A percentile compares a stretch with the other conserved stretches of the same genome.
phyloP scores from a whole-genome alignment of 1,140 invertebrate genomes.

The Ganaspis sp. region DNA sequence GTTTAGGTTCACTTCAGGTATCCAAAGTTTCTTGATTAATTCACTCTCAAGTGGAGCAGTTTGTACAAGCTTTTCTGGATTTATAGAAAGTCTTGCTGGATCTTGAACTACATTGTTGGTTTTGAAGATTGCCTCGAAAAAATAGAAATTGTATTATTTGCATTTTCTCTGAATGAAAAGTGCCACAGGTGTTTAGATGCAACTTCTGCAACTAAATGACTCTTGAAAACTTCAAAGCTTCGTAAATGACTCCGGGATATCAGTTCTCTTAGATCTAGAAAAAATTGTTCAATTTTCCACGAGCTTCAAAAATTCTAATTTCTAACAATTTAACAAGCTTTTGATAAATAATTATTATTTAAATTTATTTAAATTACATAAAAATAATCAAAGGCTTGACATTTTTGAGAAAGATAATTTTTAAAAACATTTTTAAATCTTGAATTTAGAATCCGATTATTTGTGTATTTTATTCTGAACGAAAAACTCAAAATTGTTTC shows the following conservation, averaged over 20 bases:
- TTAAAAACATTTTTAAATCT: too few relatives aligned
- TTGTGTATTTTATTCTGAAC: too few relatives aligned
- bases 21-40: constrained; percentile 22
- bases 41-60: constrained; percentile 7
- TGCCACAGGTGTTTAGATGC: background rate
- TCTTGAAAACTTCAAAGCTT: constrained; percentile 3
- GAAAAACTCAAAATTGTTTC: too few relatives aligned
- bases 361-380: too few relatives aligned
- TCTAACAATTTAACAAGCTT: too few relatives aligned
- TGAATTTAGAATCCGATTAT: too few relatives aligned
- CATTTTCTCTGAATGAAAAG: background rate
- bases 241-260: background rate
- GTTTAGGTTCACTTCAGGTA: constrained; percentile 18
- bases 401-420: too few relatives aligned
- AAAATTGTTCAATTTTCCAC: too few relatives aligned
- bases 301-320: too few relatives aligned
- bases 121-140: background rate
- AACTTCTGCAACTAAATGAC: background rate
- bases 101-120: background rate
- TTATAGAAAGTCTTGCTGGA: background rate
- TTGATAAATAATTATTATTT: too few relatives aligned
- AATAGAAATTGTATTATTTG: background rate
- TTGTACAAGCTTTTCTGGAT: constrained; percentile 3
- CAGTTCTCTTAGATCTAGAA: background rate
- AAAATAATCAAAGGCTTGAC: too few relatives aligned